Base-by-base conservation (phyloP, 2,888 invertebrate species). In the Melikaiella ostensackeni region DNA sequence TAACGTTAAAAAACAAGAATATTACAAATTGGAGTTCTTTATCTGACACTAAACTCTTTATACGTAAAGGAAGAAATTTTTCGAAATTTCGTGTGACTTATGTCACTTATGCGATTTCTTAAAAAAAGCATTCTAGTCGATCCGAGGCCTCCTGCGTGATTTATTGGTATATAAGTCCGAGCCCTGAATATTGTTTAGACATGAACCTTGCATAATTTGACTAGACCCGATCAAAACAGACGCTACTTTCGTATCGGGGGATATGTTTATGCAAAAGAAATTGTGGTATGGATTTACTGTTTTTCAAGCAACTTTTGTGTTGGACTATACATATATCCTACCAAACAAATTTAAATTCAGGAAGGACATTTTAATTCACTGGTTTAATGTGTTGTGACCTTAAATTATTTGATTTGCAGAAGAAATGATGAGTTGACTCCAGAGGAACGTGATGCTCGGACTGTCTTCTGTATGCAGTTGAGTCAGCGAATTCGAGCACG, bases 391-490 rank as follows among this genome's bases (percentile, higher is more conserved):
- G 6, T 16, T 77, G 9, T 35, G 24, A 75, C 4, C 16, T 6
- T 16, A 27, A 24, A 24, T 27, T 75, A 80, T 64, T 42, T 16
- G 62, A 19, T 76, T 27, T 13, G 30, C 50, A 87, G 87, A 9
- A 86, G 90, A 74, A 89, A 87, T 74, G 91, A 91, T 80, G 97
- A 97, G 86, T 92, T 99, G 77, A 97, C 98, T 66, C 97, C 99
- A 0, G 99, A 99, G 92, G 99, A 99, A 92, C 94, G 99, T 80
- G 99, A 99, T 94, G 96, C 98, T n/a, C 94, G 99, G 55, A 99
- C 99, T 63, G 98, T 99, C 7, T 99, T 99, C 92, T 98, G 98
- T 90, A 99, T 99, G 98, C 99, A 99, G 92, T 92, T 99, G 77
- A 97, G 98, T 77, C 98, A 98, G 88, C 94, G 97, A 86, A 98